Evolutionary conservation across 2,888 invertebrate genomes (phyloP).

Genomic region (Cybosia mesomella): DNA sequence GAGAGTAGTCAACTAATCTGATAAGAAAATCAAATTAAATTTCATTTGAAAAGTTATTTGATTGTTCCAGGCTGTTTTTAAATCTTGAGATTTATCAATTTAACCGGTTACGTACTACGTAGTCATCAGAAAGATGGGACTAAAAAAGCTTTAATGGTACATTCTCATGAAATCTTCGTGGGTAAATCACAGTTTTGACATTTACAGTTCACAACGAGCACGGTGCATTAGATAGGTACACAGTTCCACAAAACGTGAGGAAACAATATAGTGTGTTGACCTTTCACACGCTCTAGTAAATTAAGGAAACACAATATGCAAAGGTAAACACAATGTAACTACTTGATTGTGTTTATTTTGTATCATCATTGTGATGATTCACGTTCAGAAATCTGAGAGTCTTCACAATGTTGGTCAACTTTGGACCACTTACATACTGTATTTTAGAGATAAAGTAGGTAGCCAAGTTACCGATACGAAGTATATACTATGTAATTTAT

Average conservation of each 20-base stretch:
- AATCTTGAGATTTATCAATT: constrained; percentile 8
- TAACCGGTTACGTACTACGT: constrained; percentile 20
- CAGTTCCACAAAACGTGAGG: constrained; percentile 33
- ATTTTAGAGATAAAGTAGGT: neutral
- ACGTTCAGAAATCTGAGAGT: neutral
- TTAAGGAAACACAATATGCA: constrained; percentile 44
- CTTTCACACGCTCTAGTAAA: constrained; percentile 64
- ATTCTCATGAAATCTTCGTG: constrained; percentile 46
- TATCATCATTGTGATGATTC: neutral
- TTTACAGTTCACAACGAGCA: constrained; percentile 48
- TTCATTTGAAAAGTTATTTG: neutral
- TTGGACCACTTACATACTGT: neutral
- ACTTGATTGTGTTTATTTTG: neutral
- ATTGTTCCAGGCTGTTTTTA: neutral
- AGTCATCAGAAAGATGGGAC: constrained; percentile 10
- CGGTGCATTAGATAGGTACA: constrained; percentile 42
- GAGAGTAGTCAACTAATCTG: neutral
- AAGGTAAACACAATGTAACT: constrained; percentile 23
- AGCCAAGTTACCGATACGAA: neutral
- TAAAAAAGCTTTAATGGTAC: constrained; percentile 35
- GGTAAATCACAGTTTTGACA: constrained; percentile 46
- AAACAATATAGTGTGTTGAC: constrained; percentile 48
- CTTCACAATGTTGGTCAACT: neutral
- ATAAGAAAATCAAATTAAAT: neutral
- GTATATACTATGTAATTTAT: neutral